phyloP scores from a whole-genome alignment of 2,888 invertebrate species.

The Apocheima hispidaria region DNA sequence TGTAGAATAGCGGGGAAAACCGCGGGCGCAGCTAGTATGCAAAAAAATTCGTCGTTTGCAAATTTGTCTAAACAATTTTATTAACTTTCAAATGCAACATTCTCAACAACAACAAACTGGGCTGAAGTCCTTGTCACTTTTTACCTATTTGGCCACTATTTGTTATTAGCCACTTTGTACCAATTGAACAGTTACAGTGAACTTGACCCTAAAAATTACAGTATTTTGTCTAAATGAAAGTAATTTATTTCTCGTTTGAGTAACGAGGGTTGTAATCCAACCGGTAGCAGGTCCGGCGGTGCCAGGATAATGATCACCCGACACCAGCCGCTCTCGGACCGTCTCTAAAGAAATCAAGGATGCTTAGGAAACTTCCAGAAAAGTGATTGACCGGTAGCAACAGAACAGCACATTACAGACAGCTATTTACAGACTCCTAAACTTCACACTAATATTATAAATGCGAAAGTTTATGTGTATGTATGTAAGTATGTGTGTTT shows the following conservation, averaged over 20 bases:
- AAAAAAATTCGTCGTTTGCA: too few species aligned
- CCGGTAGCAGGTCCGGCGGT: conserved; percentile 5
- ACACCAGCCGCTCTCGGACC: conserved; percentile 8
- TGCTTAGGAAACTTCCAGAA: background rate
- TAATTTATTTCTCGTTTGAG: conserved; percentile 28
- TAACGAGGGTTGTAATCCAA: conserved; percentile 26
- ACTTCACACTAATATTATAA: too few species aligned
- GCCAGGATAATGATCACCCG: conserved; percentile 28
- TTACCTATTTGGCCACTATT: too few species aligned
- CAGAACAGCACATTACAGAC: too few species aligned
- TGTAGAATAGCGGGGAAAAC: too few species aligned
- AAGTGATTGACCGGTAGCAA: background rate
- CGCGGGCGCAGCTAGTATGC: too few species aligned
- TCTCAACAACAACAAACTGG: background rate
- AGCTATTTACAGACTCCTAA: too few species aligned
- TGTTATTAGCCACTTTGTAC: background rate
- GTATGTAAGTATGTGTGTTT: too few species aligned
- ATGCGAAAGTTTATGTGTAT: too few species aligned
- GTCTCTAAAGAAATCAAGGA: conserved; percentile 2
- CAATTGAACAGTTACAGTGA: conserved; percentile 1
- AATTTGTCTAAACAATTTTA: too few species aligned
- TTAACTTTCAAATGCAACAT: background rate
- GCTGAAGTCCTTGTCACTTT: background rate
- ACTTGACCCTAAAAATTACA: conserved; percentile 18
- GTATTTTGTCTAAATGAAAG: conserved; percentile 24